A percentile compares a stretch with the other conserved stretches of the same genome.
These are phyloP conservation scores for Cryptocephalus primarius DNA, from an alignment of 2,888 invertebrate genomes.

Conservation along the genomic window DNA sequence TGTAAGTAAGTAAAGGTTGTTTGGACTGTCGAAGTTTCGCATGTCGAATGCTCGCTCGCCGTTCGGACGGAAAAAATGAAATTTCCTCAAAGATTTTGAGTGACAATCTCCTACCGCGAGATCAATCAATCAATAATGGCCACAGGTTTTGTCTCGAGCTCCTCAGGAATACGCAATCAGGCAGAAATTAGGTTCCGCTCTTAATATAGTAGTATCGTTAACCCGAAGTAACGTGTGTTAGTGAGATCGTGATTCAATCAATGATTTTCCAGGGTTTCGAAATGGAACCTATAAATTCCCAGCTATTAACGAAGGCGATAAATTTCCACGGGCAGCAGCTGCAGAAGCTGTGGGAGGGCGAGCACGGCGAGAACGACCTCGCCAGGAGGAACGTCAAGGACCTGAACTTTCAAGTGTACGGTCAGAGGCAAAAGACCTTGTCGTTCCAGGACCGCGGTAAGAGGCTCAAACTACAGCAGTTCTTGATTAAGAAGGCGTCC, in stretches of 20 bases:
- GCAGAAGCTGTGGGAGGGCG: conserved; percentile 80
- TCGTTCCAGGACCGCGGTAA: conserved; percentile 78
- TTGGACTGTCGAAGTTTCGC: too few species aligned
- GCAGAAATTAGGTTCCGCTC: too few species aligned
- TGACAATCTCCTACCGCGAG: too few species aligned
- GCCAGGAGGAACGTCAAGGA: conserved; percentile 48
- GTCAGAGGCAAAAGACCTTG: conserved; percentile 67
- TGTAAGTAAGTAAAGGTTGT: too few species aligned
- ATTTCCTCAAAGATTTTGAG: too few species aligned
- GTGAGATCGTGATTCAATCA: background rate
- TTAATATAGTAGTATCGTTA: too few species aligned
- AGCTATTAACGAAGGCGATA: conserved; percentile 57
- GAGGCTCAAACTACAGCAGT: conserved; percentile 73
- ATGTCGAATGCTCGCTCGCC: too few species aligned
- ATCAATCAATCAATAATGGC: too few species aligned
- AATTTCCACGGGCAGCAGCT: conserved; percentile 81
- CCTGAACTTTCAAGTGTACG: conserved; percentile 63
- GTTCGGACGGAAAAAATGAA: too few species aligned
- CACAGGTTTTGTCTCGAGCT: too few species aligned
- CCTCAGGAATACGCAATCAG: too few species aligned
- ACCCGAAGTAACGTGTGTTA: too few species aligned
- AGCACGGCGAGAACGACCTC: conserved; percentile 68
- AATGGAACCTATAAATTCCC: conserved; percentile 44
- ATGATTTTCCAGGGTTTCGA: background rate
- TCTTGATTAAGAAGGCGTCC: conserved; percentile 75